Evolutionary conservation across 2,113 vertebrate genomes (phyloP).

Genomic region (Macquaria australasica): DNA sequence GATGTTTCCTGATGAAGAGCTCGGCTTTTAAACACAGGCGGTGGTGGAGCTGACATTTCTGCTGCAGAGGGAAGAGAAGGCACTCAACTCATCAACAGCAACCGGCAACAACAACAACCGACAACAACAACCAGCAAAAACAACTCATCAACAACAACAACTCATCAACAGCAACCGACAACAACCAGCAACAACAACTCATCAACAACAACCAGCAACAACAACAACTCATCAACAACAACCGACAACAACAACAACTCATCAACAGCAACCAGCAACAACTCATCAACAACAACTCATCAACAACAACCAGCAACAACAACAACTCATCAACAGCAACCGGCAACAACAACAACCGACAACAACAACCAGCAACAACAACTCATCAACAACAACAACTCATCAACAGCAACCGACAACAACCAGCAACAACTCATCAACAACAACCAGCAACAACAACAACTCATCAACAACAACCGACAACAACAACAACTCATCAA

Average conservation of each 20-base stretch:
- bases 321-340: background rate
- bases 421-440: no score
- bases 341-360: background rate
- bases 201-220: background rate
- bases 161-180: background rate
- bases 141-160: no score
- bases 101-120: background rate
- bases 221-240: background rate
- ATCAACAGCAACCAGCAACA: background rate
- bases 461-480: no score
- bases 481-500: no score
- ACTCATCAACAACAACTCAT: background rate
- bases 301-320: background rate
- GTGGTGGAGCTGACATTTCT: conserved; percentile 15
- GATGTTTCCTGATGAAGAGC: conserved; percentile 23
- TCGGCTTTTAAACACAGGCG: conserved; percentile 7
- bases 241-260: background rate
- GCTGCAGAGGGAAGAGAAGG: background rate
- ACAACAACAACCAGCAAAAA: background rate
- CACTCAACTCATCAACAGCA: background rate
- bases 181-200: background rate
- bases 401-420: background rate
- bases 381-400: background rate
- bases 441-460: background rate
- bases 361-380: background rate